Evolutionary conservation across 2,113 vertebrate genomes (phyloP).

Genomic region (Morone saxatilis): DNA sequence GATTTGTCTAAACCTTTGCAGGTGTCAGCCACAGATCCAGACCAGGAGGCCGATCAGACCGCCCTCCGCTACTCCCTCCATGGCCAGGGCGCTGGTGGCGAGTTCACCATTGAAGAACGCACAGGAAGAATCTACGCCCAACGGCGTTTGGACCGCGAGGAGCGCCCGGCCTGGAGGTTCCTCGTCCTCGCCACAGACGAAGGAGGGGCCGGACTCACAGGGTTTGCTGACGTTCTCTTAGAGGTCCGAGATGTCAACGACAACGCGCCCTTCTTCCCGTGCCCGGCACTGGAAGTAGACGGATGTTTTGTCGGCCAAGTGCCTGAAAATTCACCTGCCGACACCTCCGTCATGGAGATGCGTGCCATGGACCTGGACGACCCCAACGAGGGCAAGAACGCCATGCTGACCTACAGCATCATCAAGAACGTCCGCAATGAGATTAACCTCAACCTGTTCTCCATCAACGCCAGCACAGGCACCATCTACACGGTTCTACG

Average conservation of each 20-base stretch:
- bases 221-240: constrained; percentile 91
- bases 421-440: constrained; percentile 89
- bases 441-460: constrained; percentile 91
- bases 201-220: constrained; percentile 88
- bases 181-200: constrained; percentile 91
- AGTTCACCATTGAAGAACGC: constrained; percentile 88
- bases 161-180: constrained; percentile 86
- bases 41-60: constrained; percentile 88
- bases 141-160: constrained; percentile 87
- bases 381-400: constrained; percentile 86
- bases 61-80: constrained; percentile 89
- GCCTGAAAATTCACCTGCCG: constrained; percentile 89
- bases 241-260: constrained; percentile 90
- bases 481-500: constrained; percentile 88
- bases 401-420: constrained; percentile 89
- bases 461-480: constrained; percentile 87
- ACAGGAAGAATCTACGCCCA: constrained; percentile 86
- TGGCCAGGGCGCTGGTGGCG: constrained; percentile 87
- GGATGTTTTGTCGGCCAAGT: constrained; percentile 87
- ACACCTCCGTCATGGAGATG: constrained; percentile 91
- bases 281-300: constrained; percentile 78
- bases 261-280: constrained; percentile 89
- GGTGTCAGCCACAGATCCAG: constrained; percentile 91
- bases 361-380: constrained; percentile 90
- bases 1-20: constrained; percentile 52